Percentiles rank a stretch among this genome's conserved stretches.
Conservation (phyloP, 2,113 vertebrate species). For the Orientallactaga bullata region DNA sequence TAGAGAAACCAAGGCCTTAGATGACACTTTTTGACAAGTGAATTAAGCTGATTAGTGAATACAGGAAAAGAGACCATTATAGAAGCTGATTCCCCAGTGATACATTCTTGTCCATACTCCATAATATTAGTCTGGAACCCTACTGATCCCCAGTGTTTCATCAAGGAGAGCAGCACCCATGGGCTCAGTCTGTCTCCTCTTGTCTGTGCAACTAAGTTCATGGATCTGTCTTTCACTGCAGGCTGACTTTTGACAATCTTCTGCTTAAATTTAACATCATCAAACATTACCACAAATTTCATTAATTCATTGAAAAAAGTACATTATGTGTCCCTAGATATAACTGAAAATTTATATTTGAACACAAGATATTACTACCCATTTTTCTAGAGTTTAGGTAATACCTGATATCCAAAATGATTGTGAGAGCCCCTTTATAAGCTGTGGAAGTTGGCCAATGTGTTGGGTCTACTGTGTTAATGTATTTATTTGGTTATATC, state of each 20-base stretch:
- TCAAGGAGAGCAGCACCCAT: neutral
- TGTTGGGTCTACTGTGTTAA: neutral
- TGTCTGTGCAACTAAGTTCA: neutral
- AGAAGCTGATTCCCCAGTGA: neutral
- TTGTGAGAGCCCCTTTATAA: neutral
- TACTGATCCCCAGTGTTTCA: neutral
- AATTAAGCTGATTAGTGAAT: neutral
- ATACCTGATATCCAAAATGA: neutral
- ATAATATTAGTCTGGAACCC: neutral
- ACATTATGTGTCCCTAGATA: neutral
- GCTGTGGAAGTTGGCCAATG: neutral
- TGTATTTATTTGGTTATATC: neutral
- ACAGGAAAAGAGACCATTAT: neutral
- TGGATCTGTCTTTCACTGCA: neutral
- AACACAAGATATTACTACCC: neutral
- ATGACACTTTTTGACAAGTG: neutral
- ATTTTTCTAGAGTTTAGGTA: neutral
- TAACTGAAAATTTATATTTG: neutral
- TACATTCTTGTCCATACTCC: neutral
- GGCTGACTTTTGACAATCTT: neutral
- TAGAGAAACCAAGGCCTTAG: neutral
- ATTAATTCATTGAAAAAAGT: neutral
- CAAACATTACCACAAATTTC: neutral
- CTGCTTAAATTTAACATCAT: conserved; percentile 18
- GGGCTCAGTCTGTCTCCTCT: neutral